A percentile compares a stretch with the other conserved stretches of the same genome.
These are phyloP conservation scores for Hirtodrosophila trivittata DNA, from an alignment of 2,888 invertebrate genomes.

Conservation along the genomic window DNA sequence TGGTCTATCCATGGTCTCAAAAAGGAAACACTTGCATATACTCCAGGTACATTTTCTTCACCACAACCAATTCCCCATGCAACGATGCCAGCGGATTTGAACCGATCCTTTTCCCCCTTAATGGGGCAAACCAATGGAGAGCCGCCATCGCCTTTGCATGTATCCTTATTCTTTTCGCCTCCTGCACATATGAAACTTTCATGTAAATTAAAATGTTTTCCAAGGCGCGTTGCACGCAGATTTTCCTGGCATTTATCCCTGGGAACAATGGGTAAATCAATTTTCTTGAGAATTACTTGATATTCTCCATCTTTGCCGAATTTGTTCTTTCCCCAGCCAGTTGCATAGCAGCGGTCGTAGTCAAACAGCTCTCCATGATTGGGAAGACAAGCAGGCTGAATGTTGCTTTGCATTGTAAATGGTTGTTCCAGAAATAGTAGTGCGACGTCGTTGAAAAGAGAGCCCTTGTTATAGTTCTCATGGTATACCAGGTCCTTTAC, in stretches of 20 bases:
- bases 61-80: conserved; percentile 94
- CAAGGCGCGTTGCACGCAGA: conserved; percentile 88
- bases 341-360: conserved; percentile 74
- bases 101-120: conserved; percentile 72
- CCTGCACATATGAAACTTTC: conserved; percentile 91
- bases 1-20: conserved; percentile 89
- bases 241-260: conserved; percentile 83
- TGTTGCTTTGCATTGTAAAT: conserved; percentile 86
- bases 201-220: conserved; percentile 87
- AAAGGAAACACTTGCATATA: conserved; percentile 89
- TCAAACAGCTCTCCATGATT: conserved; percentile 83
- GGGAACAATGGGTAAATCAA: conserved; percentile 89
- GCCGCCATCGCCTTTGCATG: conserved; percentile 91
- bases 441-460: conserved; percentile 90
- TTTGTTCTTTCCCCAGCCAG: conserved; percentile 83
- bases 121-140: conserved; percentile 91
- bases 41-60: conserved; percentile 87
- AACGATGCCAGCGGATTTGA: conserved; percentile 87
- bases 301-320: conserved; percentile 84
- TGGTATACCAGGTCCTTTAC: conserved; percentile 86
- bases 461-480: conserved; percentile 86
- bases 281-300: conserved; percentile 88
- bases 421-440: conserved; percentile 87
- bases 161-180: conserved; percentile 89
- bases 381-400: conserved; percentile 89